Evolutionary conservation across 2,113 vertebrate species (phyloP).

Genomic region (Chascanopsetta lugubris): DNA sequence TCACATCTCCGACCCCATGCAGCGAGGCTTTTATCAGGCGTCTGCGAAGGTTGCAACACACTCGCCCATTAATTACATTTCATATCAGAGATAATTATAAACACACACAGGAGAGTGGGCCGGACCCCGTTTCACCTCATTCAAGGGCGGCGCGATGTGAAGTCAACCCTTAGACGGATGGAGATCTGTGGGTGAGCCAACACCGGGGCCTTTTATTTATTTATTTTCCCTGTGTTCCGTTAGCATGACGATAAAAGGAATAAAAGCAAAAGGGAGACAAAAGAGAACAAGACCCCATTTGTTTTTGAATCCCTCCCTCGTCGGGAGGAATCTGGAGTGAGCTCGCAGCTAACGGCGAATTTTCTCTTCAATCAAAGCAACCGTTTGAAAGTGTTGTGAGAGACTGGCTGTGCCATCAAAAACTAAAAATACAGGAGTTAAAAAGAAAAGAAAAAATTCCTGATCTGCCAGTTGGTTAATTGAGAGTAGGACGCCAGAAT

Average conservation of each 20-base stretch:
- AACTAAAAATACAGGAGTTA: constrained; percentile 21
- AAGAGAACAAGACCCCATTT: neutral
- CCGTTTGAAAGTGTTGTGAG: constrained; percentile 38
- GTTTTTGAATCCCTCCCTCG: neutral
- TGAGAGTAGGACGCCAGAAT: constrained; percentile 49
- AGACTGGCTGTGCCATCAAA: constrained; percentile 26
- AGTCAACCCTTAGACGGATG: constrained; percentile 72
- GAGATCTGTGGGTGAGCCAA: constrained; percentile 53
- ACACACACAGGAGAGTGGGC: constrained; percentile 63
- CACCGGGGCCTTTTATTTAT: constrained; percentile 3
- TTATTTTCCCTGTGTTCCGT: constrained; percentile 2
- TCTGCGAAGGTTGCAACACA: constrained; percentile 63
- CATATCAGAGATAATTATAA: constrained; percentile 79
- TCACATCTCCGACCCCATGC: constrained; percentile 57
- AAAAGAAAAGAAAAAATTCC: constrained; percentile 51
- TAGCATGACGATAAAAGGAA: constrained; percentile 21
- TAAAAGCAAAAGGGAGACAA: constrained; percentile 3
- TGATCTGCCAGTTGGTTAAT: constrained; percentile 65
- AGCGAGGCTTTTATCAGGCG: constrained; percentile 61
- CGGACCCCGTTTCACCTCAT: constrained; percentile 58
- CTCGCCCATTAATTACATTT: constrained; percentile 77
- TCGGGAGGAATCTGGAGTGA: constrained; percentile 22
- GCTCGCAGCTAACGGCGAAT: constrained; percentile 47
- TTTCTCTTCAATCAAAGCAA: constrained; percentile 59
- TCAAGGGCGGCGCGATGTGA: constrained; percentile 68